Conservation (phyloP, 2,113 vertebrate species). For the Hippocampus comes region DNA sequence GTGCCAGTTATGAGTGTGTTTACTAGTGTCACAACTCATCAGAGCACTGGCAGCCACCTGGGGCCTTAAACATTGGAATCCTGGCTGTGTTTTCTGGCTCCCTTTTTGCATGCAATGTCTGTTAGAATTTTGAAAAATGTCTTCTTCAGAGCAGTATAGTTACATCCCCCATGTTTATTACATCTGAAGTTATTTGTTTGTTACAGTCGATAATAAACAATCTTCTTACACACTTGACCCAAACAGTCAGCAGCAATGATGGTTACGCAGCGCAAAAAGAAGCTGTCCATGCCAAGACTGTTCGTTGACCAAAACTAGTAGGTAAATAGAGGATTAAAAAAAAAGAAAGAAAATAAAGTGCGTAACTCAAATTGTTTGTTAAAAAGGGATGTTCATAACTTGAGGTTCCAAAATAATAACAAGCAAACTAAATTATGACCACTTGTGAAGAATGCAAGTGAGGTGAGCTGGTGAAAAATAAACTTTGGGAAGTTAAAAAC, state of each 20-base stretch:
- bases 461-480: conserved; percentile 20
- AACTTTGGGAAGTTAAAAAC: conserved; percentile 8
- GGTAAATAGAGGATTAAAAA: neutral
- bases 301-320: too few species aligned
- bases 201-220: conserved; percentile 1
- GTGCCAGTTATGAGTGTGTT: conserved; percentile 29
- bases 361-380: too few species aligned
- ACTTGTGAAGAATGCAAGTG: neutral
- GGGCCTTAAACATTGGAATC: conserved; percentile 29
- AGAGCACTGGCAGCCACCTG: conserved; percentile 47
- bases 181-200: neutral
- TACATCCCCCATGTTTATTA: neutral
- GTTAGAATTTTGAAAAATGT: conserved; percentile 1
- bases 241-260: neutral
- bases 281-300: neutral
- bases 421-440: neutral
- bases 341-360: neutral
- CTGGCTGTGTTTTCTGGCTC: conserved; percentile 8
- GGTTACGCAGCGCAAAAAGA: neutral
- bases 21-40: conserved; percentile 48
- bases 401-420: too few species aligned
- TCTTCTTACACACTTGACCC: conserved; percentile 2
- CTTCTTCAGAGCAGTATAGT: neutral
- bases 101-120: conserved; percentile 25
- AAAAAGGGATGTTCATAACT: too few species aligned